Evolutionary conservation across 2,113 vertebrate species (phyloP).

Genomic region (Chaetodon auriga): DNA sequence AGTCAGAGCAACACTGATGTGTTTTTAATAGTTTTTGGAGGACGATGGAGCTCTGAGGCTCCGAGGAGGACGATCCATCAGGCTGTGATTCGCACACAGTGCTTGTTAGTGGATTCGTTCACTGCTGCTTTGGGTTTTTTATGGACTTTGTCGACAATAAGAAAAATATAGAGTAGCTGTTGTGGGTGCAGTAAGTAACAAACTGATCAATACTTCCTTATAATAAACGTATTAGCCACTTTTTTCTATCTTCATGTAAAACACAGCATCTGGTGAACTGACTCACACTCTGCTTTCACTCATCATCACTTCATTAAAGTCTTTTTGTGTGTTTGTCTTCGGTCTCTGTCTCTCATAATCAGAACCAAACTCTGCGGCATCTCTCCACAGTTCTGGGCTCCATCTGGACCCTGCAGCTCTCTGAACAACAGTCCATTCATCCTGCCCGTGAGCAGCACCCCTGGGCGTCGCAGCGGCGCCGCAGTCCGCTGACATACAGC

Average conservation of each 20-base stretch:
- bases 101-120: no score
- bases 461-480: neutral
- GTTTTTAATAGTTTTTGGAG: no score
- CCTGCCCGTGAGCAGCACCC: conserved; percentile 9
- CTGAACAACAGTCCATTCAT: conserved; percentile 30
- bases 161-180: no score
- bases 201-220: neutral
- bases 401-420: conserved; percentile 45
- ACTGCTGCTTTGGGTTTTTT: no score
- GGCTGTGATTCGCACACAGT: no score
- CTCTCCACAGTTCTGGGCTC: conserved; percentile 23
- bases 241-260: neutral
- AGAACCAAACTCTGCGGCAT: neutral
- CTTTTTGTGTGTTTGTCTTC: neutral
- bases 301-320: neutral
- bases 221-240: neutral
- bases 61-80: no score
- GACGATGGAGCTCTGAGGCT: no score
- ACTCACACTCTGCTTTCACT: neutral
- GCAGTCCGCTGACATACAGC: neutral
- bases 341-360: conserved; percentile 2
- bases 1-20: no score
- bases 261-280: neutral
- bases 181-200: no score
- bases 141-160: no score